phyloP scores from a whole-genome alignment of 2,113 vertebrate genomes.

The Strigops habroptila region DNA sequence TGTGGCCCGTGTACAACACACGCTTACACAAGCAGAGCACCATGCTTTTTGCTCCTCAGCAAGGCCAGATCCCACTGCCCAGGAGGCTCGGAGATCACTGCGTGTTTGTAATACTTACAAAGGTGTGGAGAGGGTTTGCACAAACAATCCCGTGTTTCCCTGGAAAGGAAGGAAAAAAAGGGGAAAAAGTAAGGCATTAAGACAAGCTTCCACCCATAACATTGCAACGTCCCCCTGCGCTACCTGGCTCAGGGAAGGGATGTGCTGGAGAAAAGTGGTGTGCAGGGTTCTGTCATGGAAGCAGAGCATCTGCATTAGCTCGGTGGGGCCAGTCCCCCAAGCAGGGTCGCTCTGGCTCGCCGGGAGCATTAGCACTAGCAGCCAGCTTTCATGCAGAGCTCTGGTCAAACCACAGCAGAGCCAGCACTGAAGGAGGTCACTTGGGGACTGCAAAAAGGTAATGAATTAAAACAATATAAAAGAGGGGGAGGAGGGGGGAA shows the following conservation, averaged over 20 bases:
- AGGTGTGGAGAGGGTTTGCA: neutral
- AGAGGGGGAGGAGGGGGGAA: neutral
- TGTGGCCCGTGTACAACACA: neutral
- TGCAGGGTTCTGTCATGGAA: neutral
- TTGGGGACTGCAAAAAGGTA: neutral
- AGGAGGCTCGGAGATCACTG: neutral
- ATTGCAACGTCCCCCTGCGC: neutral
- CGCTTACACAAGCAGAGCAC: neutral
- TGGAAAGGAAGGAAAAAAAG: neutral
- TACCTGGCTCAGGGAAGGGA: neutral
- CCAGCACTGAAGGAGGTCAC: neutral
- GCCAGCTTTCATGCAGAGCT: neutral
- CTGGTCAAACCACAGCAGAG: neutral
- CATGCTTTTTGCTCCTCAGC: neutral
- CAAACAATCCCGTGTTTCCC: neutral
- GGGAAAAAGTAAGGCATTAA: neutral
- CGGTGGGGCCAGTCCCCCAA: neutral
- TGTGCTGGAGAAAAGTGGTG: rapidly evolving
- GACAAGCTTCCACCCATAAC: neutral
- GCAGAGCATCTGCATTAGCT: neutral
- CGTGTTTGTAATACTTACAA: neutral
- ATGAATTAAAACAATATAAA: neutral
- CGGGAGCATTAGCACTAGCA: neutral
- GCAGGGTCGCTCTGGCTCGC: neutral
- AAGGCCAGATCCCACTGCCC: neutral